Percentiles rank a stretch among this genome's conserved stretches.
These are phyloP conservation scores for Melieria omissa DNA, from an alignment of 2,888 invertebrate species.

Conservation along the genomic window DNA sequence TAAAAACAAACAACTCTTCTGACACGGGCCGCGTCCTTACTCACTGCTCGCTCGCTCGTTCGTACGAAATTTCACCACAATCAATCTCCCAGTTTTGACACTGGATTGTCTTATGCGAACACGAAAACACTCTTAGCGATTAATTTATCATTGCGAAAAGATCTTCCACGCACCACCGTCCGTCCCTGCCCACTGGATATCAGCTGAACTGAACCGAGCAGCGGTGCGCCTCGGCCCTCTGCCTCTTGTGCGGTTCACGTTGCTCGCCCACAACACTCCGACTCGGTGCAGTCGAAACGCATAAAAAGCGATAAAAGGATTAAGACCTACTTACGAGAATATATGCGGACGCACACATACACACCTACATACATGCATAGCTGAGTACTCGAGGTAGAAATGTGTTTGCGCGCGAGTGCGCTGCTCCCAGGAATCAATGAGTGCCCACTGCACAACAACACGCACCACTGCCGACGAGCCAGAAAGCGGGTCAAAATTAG, in stretches of 20 bases:
- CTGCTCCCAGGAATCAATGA: not conserved
- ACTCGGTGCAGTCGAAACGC: conserved; percentile 37
- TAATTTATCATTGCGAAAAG: conserved; percentile 65
- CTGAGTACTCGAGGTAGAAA: conserved; percentile 13
- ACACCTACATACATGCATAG: not conserved
- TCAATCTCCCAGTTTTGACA: conserved; percentile 64
- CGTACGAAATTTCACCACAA: conserved; percentile 48
- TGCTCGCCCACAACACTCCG: too few species aligned
- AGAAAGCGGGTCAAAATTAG: conserved; percentile 47
- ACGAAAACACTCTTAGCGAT: conserved; percentile 65
- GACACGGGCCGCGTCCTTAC: not conserved
- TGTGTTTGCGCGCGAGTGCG: conserved; percentile 19
- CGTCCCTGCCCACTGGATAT: conserved; percentile 5
- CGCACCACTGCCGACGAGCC: not conserved
- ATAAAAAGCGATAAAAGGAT: conserved; percentile 58
- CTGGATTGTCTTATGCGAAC: conserved; percentile 63
- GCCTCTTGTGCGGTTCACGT: too few species aligned
- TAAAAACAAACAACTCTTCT: conserved; percentile 13
- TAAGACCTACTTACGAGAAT: conserved; percentile 50
- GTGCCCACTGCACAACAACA: not conserved
- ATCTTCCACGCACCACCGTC: conserved; percentile 49
- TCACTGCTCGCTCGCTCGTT: not conserved
- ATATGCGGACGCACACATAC: not conserved
- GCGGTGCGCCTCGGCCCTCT: too few species aligned
- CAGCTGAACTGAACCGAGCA: too few species aligned